Evolutionary conservation across 2,797 vertebrate genomes (phyloP).

Genomic region (Botia kubotai): DNA sequence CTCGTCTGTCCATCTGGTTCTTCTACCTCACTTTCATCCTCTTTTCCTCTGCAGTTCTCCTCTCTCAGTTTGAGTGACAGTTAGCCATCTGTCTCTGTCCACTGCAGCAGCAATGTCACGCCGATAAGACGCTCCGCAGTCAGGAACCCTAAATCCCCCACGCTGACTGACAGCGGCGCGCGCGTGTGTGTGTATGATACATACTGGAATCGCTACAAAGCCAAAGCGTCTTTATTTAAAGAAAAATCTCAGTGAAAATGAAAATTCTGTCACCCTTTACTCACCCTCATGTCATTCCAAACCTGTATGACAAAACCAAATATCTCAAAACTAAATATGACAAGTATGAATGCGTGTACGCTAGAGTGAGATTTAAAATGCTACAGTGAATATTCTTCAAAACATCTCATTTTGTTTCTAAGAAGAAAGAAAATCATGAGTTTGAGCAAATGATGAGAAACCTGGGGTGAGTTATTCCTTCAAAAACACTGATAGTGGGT

Average conservation of each 20-base stretch:
- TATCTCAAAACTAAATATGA: background rate
- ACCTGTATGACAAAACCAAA: background rate
- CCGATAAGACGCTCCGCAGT: constrained; percentile 54
- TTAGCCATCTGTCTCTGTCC: constrained; percentile 64
- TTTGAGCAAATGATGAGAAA: background rate
- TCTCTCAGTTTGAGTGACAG: constrained; percentile 60
- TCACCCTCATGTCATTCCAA: background rate
- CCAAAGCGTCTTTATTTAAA: background rate
- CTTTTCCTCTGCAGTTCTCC: constrained; percentile 55
- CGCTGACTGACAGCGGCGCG: constrained; percentile 56
- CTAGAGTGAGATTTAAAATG: background rate
- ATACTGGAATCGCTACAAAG: constrained; percentile 16
- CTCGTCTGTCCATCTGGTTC: constrained; percentile 32
- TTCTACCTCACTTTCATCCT: constrained; percentile 47
- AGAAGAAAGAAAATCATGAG: background rate
- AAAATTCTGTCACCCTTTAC: constrained; percentile 35
- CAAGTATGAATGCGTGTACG: too few relatives aligned
- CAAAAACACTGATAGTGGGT: constrained; percentile 16
- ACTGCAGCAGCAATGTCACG: constrained; percentile 53
- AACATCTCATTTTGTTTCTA: background rate
- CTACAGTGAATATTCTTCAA: background rate
- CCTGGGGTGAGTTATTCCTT: background rate
- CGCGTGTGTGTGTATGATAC: constrained; percentile 19
- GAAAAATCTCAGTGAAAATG: background rate
- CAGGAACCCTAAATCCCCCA: constrained; percentile 46